phyloP scores from a whole-genome alignment of 1,140 invertebrate species.

The Nephila pilipes region DNA sequence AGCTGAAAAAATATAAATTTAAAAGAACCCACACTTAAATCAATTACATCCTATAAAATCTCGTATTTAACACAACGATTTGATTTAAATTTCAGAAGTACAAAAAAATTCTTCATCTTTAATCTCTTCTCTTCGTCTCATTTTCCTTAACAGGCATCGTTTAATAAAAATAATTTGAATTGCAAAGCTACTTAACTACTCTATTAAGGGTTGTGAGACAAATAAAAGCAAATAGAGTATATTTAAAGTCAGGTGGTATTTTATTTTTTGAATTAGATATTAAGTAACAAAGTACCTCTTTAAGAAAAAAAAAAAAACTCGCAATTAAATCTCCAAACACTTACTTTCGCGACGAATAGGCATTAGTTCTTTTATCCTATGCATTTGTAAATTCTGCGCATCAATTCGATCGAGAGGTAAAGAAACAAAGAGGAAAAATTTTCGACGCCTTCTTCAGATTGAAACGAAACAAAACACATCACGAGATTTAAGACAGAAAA shows the following conservation, averaged over 20 bases:
- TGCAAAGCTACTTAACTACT: too few species aligned
- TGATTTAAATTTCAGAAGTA: too few species aligned
- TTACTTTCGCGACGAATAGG: background rate
- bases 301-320: background rate
- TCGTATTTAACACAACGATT: too few species aligned
- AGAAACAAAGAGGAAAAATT: background rate
- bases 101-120: too few species aligned
- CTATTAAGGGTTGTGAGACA: too few species aligned
- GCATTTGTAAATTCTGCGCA: background rate
- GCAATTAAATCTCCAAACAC: conserved; percentile 8
- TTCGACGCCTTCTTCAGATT: background rate
- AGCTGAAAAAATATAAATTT: too few species aligned
- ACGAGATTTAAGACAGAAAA: background rate
- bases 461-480: background rate
- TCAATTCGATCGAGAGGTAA: background rate
- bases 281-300: background rate
- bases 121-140: too few species aligned
- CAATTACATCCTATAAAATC: too few species aligned
- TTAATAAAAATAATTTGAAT: too few species aligned
- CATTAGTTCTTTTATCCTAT: background rate
- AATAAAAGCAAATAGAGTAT: background rate
- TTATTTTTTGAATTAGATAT: background rate
- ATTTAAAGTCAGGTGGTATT: background rate
- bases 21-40: too few species aligned
- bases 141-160: too few species aligned